phyloP scores from a whole-genome alignment of 2,797 vertebrate genomes.

The Esox masquinongy region DNA sequence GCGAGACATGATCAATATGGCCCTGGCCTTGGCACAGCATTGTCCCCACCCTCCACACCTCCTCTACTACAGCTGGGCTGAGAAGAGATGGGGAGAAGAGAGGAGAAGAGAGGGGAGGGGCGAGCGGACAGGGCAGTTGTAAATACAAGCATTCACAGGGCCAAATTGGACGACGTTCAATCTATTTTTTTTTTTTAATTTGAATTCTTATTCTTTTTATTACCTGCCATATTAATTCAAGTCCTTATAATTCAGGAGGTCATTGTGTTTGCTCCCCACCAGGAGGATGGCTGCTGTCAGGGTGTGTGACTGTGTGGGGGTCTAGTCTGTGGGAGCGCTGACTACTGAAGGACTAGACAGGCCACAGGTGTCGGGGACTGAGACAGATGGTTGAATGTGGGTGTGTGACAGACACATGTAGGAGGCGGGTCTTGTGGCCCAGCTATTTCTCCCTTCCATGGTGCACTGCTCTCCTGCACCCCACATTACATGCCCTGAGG shows the following conservation, averaged over 20 bases:
- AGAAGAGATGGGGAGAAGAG: not conserved
- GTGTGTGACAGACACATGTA: not conserved
- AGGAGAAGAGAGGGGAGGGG: not conserved
- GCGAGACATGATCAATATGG: slow-evolving; percentile 65
- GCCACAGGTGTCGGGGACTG: slow-evolving; percentile 56
- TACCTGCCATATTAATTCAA: slow-evolving; percentile 61
- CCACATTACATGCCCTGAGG: slow-evolving; percentile 9
- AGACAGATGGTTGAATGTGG: slow-evolving; percentile 11
- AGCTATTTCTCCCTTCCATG: not conserved
- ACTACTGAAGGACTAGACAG: slow-evolving; percentile 34
- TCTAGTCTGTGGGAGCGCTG: slow-evolving; percentile 17
- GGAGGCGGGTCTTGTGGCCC: not conserved
- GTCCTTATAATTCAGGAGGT: slow-evolving; percentile 66
- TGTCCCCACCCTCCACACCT: slow-evolving; percentile 26
- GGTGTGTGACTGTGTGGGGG: slow-evolving; percentile 3
- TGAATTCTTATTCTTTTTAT: slow-evolving; percentile 31
- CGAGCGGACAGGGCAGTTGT: slow-evolving; percentile 6
- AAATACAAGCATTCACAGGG: slow-evolving; percentile 32
- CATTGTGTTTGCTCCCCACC: slow-evolving; percentile 53
- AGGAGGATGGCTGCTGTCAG: slow-evolving; percentile 33
- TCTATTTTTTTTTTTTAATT: slow-evolving; percentile 47
- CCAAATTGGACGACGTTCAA: slow-evolving; percentile 56
- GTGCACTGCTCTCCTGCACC: slow-evolving; percentile 6
- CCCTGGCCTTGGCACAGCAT: slow-evolving; percentile 49
- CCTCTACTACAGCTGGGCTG: slow-evolving; percentile 40